Conservation (phyloP, 2,113 vertebrate species). For the Heloderma charlesbogerti region DNA sequence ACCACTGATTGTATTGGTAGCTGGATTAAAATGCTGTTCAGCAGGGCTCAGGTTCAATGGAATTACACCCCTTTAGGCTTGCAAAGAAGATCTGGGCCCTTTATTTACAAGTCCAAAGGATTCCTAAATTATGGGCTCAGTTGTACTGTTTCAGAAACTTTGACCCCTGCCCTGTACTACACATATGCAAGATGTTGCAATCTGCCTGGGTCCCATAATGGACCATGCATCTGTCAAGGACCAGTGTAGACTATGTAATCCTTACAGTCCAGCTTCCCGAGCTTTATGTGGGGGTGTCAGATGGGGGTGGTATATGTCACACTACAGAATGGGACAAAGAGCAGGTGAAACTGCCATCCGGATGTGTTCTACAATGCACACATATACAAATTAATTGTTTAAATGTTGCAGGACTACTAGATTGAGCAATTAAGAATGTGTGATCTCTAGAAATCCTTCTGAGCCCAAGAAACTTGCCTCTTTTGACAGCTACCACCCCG, state of each 20-base stretch:
- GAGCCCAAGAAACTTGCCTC: not conserved
- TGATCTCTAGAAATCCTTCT: not conserved
- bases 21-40: not conserved
- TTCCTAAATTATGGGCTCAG: not conserved
- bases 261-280: not conserved
- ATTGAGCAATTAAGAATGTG: too few species aligned
- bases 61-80: not conserved
- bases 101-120: not conserved
- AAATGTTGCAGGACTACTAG: not conserved
- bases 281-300: too few species aligned
- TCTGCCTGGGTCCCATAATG: not conserved
- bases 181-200: not conserved
- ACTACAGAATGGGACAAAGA: not conserved
- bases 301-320: not conserved
- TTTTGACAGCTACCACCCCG: slow-evolving; percentile 16
- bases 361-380: not conserved
- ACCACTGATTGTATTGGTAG: not conserved
- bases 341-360: not conserved
- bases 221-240: too few species aligned
- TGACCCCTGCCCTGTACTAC: not conserved
- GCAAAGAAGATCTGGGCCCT: not conserved
- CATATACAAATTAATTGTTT: not conserved
- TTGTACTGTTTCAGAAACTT: not conserved
- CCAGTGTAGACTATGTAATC: not conserved
- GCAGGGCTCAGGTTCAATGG: not conserved